Conservation (phyloP, 2,888 invertebrate genomes). For the Perizoma affinitatum region DNA sequence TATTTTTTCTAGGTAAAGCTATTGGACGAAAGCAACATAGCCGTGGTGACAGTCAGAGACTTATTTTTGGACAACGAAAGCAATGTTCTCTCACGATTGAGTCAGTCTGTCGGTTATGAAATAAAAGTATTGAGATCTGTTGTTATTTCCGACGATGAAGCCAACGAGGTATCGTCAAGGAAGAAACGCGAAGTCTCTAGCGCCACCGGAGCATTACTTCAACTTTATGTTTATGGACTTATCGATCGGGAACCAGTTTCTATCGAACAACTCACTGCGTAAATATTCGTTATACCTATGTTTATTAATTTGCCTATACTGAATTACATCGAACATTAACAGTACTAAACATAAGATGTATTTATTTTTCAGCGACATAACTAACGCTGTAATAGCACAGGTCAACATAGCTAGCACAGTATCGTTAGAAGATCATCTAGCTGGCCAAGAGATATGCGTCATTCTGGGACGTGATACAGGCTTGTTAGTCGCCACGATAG, state of each 20-base stretch:
- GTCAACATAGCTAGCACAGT: constrained; percentile 58
- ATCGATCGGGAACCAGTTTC: constrained; percentile 60
- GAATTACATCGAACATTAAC: constrained; percentile 1
- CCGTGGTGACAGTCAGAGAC: constrained; percentile 66
- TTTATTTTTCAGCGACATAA: constrained; percentile 65
- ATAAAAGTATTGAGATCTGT: constrained; percentile 69
- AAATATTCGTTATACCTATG: constrained; percentile 36
- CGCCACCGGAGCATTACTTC: constrained; percentile 54
- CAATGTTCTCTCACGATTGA: constrained; percentile 56
- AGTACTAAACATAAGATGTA: constrained; percentile 17
- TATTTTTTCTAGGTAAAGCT: constrained; percentile 72
- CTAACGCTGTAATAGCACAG: constrained; percentile 49
- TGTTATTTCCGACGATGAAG: constrained; percentile 58
- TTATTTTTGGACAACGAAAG: constrained; percentile 70
- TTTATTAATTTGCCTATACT: not conserved
- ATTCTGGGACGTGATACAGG: constrained; percentile 61
- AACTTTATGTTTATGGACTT: constrained; percentile 70
- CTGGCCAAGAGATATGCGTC: constrained; percentile 55
- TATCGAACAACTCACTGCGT: constrained; percentile 60
- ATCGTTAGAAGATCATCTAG: constrained; percentile 73
- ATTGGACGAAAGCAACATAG: constrained; percentile 66
- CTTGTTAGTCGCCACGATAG: constrained; percentile 71
- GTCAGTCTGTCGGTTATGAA: constrained; percentile 63
- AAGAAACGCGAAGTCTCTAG: constrained; percentile 43
- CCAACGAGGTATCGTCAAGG: constrained; percentile 41